A percentile compares a stretch with the other conserved stretches of the same genome.
Conservation (phyloP, 2,113 vertebrate species). For the Anhinga rufa region DNA sequence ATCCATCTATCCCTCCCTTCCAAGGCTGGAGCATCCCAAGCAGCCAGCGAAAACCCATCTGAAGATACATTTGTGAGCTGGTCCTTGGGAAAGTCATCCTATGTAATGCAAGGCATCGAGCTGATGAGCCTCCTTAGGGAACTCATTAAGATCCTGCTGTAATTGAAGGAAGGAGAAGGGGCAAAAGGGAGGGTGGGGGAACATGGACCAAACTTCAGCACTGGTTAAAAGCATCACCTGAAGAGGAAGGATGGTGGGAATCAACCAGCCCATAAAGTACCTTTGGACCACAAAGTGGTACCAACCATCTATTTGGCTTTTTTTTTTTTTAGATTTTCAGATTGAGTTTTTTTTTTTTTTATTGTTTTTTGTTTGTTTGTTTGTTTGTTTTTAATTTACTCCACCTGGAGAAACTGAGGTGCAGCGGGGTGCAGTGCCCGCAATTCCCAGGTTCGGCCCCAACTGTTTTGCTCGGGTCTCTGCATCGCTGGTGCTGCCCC, state of each 20-base stretch:
- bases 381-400: background rate
- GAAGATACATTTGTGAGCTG: background rate
- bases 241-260: background rate
- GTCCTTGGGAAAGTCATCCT: background rate
- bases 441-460: background rate
- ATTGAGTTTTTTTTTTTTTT: background rate
- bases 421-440: background rate
- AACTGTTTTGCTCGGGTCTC: accelerated
- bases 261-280: background rate
- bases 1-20: background rate
- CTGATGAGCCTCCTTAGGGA: background rate
- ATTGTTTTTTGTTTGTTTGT: too few relatives aligned
- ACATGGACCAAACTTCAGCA: background rate
- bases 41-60: background rate
- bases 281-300: background rate
- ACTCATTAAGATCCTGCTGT: background rate
- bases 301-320: background rate
- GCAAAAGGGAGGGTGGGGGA: background rate
- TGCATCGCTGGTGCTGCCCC: background rate
- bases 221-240: background rate
- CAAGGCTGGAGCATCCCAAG: background rate
- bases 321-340: background rate
- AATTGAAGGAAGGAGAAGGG: background rate
- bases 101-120: accelerated
- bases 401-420: background rate